Conservation (phyloP, 2,888 invertebrate species). For the Hedychridium roseum region DNA sequence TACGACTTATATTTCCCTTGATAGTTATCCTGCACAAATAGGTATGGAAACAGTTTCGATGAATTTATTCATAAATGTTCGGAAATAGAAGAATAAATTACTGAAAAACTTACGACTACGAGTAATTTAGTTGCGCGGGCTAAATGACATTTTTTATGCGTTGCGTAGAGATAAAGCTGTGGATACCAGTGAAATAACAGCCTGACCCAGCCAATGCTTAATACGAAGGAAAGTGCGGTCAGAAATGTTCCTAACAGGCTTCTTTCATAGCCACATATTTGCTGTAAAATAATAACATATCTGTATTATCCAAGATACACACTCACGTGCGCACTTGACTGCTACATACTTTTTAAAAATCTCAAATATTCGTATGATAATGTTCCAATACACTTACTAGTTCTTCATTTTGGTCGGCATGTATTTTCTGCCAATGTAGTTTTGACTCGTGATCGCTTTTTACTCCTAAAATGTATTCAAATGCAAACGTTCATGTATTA, state of each 20-base stretch:
- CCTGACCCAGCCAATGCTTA: conserved; percentile 67
- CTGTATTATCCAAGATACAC: conserved; percentile 9
- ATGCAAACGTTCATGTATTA: no score
- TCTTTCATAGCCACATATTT: conserved; percentile 66
- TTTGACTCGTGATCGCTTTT: conserved; percentile 51
- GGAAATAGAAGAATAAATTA: not conserved
- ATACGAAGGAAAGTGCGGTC: conserved; percentile 65
- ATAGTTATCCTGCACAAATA: conserved; percentile 62
- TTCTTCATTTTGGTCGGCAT: conserved; percentile 68
- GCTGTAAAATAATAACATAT: conserved; percentile 57
- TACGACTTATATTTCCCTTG: conserved; percentile 66
- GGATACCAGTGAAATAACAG: conserved; percentile 72
- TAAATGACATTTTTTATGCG: conserved; percentile 65
- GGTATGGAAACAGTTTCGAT: not conserved
- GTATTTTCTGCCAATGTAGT: conserved; percentile 58
- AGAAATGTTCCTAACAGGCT: conserved; percentile 52
- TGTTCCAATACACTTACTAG: conserved; percentile 61
- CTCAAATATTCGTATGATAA: not conserved
- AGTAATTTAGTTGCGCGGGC: conserved; percentile 66
- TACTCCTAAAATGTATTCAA: conserved; percentile 47
- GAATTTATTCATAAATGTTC: not conserved
- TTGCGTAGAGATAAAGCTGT: conserved; percentile 66
- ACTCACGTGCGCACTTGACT: not conserved
- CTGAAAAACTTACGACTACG: conserved; percentile 66
- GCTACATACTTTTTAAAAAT: not conserved